Evolutionary conservation across 2,888 invertebrate genomes (phyloP), one percentile per base, ranked within the genome.

Genomic region (Leptopilina myrica): DNA sequence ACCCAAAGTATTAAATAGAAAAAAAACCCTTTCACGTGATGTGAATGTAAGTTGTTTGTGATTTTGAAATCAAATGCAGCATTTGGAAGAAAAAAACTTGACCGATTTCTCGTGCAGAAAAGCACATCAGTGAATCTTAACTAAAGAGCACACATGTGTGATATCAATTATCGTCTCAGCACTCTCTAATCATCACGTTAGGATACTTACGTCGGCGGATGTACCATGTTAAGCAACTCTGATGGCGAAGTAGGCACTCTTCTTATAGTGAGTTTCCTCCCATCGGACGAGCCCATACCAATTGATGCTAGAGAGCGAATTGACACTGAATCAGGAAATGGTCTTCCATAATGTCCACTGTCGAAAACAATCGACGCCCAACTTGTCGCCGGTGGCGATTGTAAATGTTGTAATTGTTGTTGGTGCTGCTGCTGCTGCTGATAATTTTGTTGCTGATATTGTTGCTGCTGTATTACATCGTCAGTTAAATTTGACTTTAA

Each of bases 201-300:
- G n/a, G 87, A 90, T 92, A 95, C 96, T 94, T 93, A 96, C 94
- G 95, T 95, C 89, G 96, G 95, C 90, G 96, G 96, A 93, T 96
- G 95, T 85, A 96, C 96, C 92, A 97, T 95, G 93, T 96, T 97
- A 91, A 97, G 95, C 86, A 97, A 93, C 93, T 97, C 97, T 85
- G 95, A 95, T 80, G 97, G 97, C 85, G 97, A 96, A 77, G 96
- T 96, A 79, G 97, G 97, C 86, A 97, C 96, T 89, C 96, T 94
- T 87, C 96, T 93, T 87, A 97, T 96, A 87, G 96, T 96, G 94
- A 97, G 94, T 93, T 96, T 96, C 87, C 95, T 94, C 69, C 97
- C 97, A 92, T 97, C 97, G 64, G 97, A 97, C 83, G 97, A 97
- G 53, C 97, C 97, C 95, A 97, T 95, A 76, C 97, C 97, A 86